Evolutionary conservation across 1,140 invertebrate genomes (phyloP).

Genomic region (Zaprionus vittiger): DNA sequence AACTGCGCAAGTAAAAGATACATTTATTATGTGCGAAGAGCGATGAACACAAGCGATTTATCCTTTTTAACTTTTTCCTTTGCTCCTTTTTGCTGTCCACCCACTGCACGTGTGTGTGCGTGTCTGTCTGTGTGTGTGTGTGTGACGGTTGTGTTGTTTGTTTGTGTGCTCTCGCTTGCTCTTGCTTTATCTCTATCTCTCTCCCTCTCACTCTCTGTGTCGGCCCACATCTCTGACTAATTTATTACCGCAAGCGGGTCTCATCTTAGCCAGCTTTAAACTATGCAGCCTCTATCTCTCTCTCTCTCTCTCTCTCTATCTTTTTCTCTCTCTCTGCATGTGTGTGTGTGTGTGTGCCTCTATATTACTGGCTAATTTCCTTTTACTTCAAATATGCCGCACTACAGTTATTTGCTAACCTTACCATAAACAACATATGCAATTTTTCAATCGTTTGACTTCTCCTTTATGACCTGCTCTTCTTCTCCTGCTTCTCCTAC

Average conservation of each 20-base stretch:
- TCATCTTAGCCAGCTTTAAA: constrained; percentile 62
- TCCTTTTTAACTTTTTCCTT: constrained; percentile 82
- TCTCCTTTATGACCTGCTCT: constrained; percentile 27
- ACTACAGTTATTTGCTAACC: constrained; percentile 19
- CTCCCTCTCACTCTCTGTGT: constrained; percentile 7
- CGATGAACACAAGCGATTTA: constrained; percentile 84
- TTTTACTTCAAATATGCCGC: constrained; percentile 63
- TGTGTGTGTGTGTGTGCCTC: not conserved
- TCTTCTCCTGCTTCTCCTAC: not conserved
- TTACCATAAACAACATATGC: constrained; percentile 33
- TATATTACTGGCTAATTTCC: constrained; percentile 57
- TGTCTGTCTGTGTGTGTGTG: constrained; percentile 16
- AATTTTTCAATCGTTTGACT: constrained; percentile 53
- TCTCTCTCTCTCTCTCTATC: constrained; percentile 1
- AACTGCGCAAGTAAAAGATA: constrained; percentile 81
- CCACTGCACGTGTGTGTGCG: constrained; percentile 34
- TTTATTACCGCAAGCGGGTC: constrained; percentile 74
- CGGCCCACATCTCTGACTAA: constrained; percentile 70
- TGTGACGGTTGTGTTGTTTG: constrained; percentile 17
- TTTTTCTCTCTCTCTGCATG: too few relatives aligned
- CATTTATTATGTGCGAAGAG: constrained; percentile 84
- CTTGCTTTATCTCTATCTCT: constrained; percentile 13
- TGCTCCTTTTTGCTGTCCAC: constrained; percentile 49
- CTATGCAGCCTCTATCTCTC: constrained; percentile 13
- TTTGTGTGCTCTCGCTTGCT: constrained; percentile 18